phyloP scores from a whole-genome alignment of 2,888 invertebrate genomes.

The Andrena bicolor region DNA sequence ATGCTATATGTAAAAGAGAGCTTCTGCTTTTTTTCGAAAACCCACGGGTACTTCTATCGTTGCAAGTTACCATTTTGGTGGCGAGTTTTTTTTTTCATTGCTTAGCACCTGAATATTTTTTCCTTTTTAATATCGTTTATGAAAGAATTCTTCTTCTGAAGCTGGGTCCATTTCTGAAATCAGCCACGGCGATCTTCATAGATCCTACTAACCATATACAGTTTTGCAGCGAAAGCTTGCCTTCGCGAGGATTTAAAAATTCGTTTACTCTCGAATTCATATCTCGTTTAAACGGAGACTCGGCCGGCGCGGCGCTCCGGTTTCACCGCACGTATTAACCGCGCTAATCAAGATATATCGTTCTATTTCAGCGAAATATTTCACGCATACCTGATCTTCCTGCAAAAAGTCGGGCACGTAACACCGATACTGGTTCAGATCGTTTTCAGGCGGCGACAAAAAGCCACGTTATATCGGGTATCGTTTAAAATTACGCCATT shows the following conservation, averaged over 20 bases:
- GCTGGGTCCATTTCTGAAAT: no score
- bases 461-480: constrained; percentile 21
- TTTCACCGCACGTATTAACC: constrained; percentile 12
- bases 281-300: neutral
- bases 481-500: constrained; percentile 29
- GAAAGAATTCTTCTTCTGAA: no score
- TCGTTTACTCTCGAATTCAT: neutral
- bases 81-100: neutral
- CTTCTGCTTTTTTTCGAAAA: no score
- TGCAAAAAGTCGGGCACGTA: constrained; percentile 9
- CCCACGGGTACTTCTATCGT: no score
- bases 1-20: no score
- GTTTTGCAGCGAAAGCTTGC: no score
- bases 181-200: no score
- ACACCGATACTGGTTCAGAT: neutral
- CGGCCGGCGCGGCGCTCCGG: neutral
- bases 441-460: constrained; percentile 26
- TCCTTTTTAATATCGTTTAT: no score
- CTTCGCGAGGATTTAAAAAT: neutral
- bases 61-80: no score
- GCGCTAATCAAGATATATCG: constrained; percentile 8
- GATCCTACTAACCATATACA: no score
- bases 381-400: constrained; percentile 19
- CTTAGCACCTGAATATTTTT: no score
- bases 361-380: constrained; percentile 14